These are phyloP conservation scores for Cyprinodon brontotheroides DNA, from an alignment of 2,113 vertebrate genomes.

Conservation along the genomic window DNA sequence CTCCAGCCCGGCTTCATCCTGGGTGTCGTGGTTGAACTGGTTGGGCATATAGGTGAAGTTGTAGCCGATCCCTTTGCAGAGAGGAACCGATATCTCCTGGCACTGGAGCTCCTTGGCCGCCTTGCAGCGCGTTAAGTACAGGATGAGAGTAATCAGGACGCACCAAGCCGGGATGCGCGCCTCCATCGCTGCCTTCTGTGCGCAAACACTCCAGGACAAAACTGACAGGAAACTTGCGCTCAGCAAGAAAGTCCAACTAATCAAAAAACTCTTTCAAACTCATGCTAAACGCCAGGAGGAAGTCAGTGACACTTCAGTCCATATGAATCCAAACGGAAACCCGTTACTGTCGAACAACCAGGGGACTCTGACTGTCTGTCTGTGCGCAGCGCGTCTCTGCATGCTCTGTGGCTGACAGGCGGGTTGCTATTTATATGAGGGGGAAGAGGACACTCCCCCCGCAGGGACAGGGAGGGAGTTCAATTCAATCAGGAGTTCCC, in stretches of 20 bases:
- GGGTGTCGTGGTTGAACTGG: constrained; percentile 92
- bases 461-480: constrained; percentile 33
- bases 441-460: constrained; percentile 63
- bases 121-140: constrained; percentile 44
- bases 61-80: constrained; percentile 92
- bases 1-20: constrained; percentile 91
- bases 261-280: constrained; percentile 30
- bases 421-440: constrained; percentile 83
- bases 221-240: constrained; percentile 57
- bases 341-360: constrained; percentile 5
- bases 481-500: constrained; percentile 60
- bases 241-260: constrained; percentile 44
- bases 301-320: neutral
- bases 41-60: constrained; percentile 93
- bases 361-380: constrained; percentile 1
- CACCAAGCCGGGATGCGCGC: constrained; percentile 52
- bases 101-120: constrained; percentile 89
- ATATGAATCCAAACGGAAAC: constrained; percentile 7
- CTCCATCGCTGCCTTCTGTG: constrained; percentile 49
- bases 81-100: constrained; percentile 92
- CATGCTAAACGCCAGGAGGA: constrained; percentile 30
- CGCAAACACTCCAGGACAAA: constrained; percentile 14
- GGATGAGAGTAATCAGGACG: constrained; percentile 47
- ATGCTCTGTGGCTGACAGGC: constrained; percentile 22
- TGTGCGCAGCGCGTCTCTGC: neutral